These are phyloP conservation scores for Mobula birostris DNA, from an alignment of 2,113 vertebrate genomes.

Conservation along the genomic window DNA sequence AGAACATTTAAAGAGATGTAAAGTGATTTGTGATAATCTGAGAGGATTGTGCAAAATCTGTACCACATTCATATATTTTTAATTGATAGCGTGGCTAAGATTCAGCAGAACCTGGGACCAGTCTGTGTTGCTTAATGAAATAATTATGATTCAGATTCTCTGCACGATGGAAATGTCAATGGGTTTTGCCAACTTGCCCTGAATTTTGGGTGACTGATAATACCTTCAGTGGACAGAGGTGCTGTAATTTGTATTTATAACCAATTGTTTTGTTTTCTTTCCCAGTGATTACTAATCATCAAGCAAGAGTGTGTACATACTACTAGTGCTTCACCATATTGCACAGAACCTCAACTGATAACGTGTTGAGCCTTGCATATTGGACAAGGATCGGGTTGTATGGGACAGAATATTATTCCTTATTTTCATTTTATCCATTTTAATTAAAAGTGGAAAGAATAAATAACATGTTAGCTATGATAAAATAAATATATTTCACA, in stretches of 20 bases:
- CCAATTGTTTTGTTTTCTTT: constrained; percentile 52
- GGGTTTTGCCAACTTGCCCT: background rate
- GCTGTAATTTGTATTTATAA: background rate
- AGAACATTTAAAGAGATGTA: too few relatives aligned
- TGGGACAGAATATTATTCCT: background rate
- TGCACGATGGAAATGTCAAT: background rate
- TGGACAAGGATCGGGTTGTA: background rate
- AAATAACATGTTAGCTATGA: background rate
- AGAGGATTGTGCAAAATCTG: too few relatives aligned
- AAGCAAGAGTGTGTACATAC: constrained; percentile 72
- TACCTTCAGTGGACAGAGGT: background rate
- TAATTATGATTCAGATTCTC: background rate
- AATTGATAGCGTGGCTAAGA: background rate
- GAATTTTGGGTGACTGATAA: background rate
- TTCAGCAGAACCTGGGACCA: background rate
- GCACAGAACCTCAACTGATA: constrained; percentile 72
- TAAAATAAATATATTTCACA: background rate
- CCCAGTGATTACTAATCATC: constrained; percentile 79
- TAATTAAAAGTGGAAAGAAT: background rate
- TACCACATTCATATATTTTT: too few relatives aligned
- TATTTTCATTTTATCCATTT: background rate
- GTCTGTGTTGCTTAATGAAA: background rate
- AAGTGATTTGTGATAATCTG: too few relatives aligned
- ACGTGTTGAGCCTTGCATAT: constrained; percentile 71
- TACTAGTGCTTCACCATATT: constrained; percentile 63